Evolutionary conservation across 2,113 vertebrate genomes (phyloP).

Genomic region (Thunnus maccoyii): DNA sequence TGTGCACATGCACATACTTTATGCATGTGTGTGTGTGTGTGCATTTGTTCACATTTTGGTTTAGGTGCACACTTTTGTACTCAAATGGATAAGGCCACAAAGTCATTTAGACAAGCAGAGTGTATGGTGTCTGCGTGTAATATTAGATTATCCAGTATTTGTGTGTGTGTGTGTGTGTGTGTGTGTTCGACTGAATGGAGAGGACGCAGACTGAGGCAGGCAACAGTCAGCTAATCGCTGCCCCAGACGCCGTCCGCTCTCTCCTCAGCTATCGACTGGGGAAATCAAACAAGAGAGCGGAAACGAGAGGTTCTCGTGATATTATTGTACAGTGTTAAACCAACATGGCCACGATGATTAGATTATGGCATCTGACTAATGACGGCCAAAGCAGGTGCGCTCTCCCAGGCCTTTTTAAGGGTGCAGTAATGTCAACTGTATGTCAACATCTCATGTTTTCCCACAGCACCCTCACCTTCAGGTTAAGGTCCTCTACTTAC

Average conservation of each 20-base stretch:
- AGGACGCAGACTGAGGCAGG: slow-evolving; percentile 48
- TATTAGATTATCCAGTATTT: slow-evolving; percentile 60
- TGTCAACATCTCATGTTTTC: slow-evolving; percentile 30
- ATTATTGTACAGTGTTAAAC: slow-evolving; percentile 66
- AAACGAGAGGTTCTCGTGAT: slow-evolving; percentile 48
- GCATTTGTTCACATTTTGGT: not conserved
- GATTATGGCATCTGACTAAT: slow-evolving; percentile 66
- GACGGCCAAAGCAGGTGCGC: slow-evolving; percentile 57
- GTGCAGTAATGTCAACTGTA: slow-evolving; percentile 54
- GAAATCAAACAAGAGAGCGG: slow-evolving; percentile 64
- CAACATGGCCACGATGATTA: slow-evolving; percentile 73
- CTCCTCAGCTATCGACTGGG: slow-evolving; percentile 45
- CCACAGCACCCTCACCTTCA: not conserved
- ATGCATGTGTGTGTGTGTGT: not conserved
- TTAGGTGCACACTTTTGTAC: slow-evolving; percentile 20
- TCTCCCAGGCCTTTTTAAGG: slow-evolving; percentile 45
- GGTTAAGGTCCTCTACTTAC: not conserved
- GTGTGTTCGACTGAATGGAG: slow-evolving; percentile 46
- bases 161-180: slow-evolving; percentile 41
- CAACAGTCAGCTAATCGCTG: slow-evolving; percentile 58
- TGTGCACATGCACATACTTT: not conserved
- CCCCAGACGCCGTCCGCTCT: slow-evolving; percentile 50
- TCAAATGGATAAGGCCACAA: slow-evolving; percentile 47
- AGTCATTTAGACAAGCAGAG: slow-evolving; percentile 61
- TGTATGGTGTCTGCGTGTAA: slow-evolving; percentile 38